Evolutionary conservation across 2,113 vertebrate genomes (phyloP).

Genomic region (Catharus minimus): DNA sequence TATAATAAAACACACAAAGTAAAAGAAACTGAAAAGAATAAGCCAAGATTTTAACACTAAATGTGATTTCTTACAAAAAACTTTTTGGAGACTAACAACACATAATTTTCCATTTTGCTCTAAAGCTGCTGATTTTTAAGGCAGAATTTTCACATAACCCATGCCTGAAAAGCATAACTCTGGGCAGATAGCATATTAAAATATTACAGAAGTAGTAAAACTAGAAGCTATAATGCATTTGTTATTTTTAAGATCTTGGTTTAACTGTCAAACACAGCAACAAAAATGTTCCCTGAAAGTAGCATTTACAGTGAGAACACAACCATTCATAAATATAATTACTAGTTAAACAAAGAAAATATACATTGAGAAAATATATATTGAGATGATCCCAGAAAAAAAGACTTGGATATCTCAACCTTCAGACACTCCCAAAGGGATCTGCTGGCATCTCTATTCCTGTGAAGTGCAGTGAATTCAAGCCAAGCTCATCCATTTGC

Average conservation of each 20-base stretch:
- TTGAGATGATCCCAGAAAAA: not conserved
- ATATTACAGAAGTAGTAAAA: not conserved
- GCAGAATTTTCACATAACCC: not conserved
- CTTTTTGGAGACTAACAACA: not conserved
- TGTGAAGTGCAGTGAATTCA: not conserved
- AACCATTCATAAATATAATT: not conserved
- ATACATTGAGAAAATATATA: not conserved
- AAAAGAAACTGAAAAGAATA: not conserved
- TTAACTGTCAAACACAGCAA: constrained; percentile 18
- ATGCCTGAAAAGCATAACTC: not conserved
- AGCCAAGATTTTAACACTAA: not conserved
- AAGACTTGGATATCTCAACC: not conserved
- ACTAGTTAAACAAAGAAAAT: not conserved
- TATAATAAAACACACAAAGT: not conserved
- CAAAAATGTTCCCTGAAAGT: not conserved
- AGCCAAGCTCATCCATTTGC: not conserved
- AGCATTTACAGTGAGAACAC: not conserved
- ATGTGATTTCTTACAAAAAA: not conserved
- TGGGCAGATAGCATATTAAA: not conserved
- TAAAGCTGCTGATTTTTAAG: constrained; percentile 19
- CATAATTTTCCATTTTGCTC: not conserved
- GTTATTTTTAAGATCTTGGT: not conserved
- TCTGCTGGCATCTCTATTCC: not conserved
- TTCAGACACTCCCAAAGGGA: not conserved
- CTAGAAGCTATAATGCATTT: not conserved